A percentile compares a stretch with the other conserved stretches of the same genome.
phyloP scores from a whole-genome alignment of 1,140 invertebrate genomes.

The Drosophila burlai region DNA sequence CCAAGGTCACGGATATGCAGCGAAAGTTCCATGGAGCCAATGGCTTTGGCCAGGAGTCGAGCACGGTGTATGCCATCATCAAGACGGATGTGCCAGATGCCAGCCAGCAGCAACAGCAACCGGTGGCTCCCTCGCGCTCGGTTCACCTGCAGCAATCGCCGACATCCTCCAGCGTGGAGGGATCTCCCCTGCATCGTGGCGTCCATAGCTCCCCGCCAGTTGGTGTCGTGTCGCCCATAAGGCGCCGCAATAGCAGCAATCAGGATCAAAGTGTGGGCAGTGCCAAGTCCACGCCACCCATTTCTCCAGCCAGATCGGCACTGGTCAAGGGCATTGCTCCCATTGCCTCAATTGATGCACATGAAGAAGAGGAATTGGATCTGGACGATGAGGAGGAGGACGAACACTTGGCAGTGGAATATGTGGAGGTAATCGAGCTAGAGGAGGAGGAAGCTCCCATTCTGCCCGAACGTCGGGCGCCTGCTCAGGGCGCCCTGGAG shows the following conservation, averaged over 20 bases:
- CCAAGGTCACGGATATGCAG: constrained; percentile 77
- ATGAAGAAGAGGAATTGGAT: constrained; percentile 64
- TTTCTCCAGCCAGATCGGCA: constrained; percentile 61
- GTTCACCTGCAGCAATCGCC: constrained; percentile 62
- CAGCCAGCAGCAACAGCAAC: constrained; percentile 28
- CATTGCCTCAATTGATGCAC: constrained; percentile 73
- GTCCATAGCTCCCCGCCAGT: constrained; percentile 73
- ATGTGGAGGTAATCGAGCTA: constrained; percentile 42
- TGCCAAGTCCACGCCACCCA: constrained; percentile 71
- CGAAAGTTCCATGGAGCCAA: constrained; percentile 82
- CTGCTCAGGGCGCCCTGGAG: constrained; percentile 58
- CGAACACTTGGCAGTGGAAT: constrained; percentile 63
- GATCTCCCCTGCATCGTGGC: constrained; percentile 68
- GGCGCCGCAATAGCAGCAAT: constrained; percentile 59
- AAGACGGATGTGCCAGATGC: constrained; percentile 71
- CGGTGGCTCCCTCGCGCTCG: constrained; percentile 22
- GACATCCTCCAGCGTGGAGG: constrained; percentile 49
- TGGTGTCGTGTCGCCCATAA: constrained; percentile 77
- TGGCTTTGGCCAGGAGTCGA: constrained; percentile 74
- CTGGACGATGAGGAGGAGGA: constrained; percentile 44
- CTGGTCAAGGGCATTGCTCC: constrained; percentile 73
- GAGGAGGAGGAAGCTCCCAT: constrained; percentile 58
- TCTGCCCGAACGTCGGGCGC: constrained; percentile 66
- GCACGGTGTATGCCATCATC: constrained; percentile 83
- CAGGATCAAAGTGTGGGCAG: constrained; percentile 60